Evolutionary conservation across 2,888 invertebrate genomes (phyloP), one percentile per base, ranked within the genome.

Genomic region (Calliopum simillimum): DNA sequence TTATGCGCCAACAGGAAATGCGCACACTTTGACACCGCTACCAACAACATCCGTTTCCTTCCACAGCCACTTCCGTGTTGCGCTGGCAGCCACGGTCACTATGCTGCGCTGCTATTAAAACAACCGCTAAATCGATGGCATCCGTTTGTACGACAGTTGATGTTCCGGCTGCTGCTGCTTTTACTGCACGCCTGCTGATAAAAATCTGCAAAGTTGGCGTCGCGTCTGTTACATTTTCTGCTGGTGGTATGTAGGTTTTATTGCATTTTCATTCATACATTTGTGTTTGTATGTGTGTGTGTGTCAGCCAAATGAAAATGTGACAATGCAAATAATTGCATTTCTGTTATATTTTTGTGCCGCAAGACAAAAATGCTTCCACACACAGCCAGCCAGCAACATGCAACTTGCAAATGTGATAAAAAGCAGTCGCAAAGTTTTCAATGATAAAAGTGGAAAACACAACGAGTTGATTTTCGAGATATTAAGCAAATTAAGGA

Each of bases 1-100:
- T 53, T 53, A 53, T 23, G 23, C 53, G 4, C 23, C 53, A 53
- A 53, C 23, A 21, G 53, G 53, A 23, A 23, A 53, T 53, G 53
- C 8, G 33, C 53, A 21, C 51, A 53, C 53, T 53, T 53, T 53
- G 53, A 53, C 23, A 53, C 53, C 14, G 5, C 12, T 23, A 23
- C 23, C 23, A 23, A 21, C 53, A 53, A 53, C 21, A 23, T 21
- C 23, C 19, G 53, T 21, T 21, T 53, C 21, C 21, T 53, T 21
- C 53, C 53, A 53, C 53, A 21, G 19, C 53, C 23, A 53, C 53
- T 53, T 53, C 53, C 53, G 53, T n/a, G n/a, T 3, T 21, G 53
- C 16, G 53, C 23, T 21, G 6, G 19, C 12, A 23, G 6, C 53
- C 12, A 23, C 19, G 21, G 53, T 53, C 23, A 33, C 8, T 33